A percentile compares a stretch with the other conserved stretches of the same genome.
phyloP scores from a whole-genome alignment of 2,797 vertebrate species.

The Rhadinocentrus ornatus region DNA sequence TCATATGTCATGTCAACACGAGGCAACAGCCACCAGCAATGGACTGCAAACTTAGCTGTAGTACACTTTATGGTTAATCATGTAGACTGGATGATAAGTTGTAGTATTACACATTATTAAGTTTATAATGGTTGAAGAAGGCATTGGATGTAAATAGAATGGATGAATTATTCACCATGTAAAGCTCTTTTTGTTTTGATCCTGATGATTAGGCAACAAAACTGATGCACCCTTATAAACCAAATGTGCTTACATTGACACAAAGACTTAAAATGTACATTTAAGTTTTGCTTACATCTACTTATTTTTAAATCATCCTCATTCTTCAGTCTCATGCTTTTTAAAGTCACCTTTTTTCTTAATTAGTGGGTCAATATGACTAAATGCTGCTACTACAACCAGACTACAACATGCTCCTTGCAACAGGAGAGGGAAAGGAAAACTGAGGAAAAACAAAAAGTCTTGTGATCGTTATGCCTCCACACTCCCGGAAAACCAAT shows the following conservation, averaged over 20 bases:
- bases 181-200: slow-evolving; percentile 19
- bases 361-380: background rate
- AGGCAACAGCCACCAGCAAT: slow-evolving; percentile 11
- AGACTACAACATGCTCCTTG: background rate
- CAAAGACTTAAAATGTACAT: slow-evolving; percentile 3
- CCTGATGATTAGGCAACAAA: slow-evolving; percentile 4
- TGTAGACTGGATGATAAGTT: slow-evolving; percentile 5
- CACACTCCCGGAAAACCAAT: slow-evolving; percentile 60
- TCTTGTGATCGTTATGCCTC: slow-evolving; percentile 39
- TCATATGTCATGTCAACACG: slow-evolving; percentile 40
- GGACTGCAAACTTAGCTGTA: slow-evolving; percentile 26
- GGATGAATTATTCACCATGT: slow-evolving; percentile 1
- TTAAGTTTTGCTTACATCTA: slow-evolving; percentile 24
- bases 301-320: slow-evolving; percentile 5
- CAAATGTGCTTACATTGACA: slow-evolving; percentile 13
- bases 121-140: background rate
- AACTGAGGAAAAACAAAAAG: slow-evolving; percentile 37
- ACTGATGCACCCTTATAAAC: slow-evolving; percentile 15
- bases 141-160: background rate
- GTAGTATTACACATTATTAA: background rate
- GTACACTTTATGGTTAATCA: slow-evolving; percentile 22
- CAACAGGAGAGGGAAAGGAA: slow-evolving; percentile 28
- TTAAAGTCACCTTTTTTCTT: slow-evolving; percentile 23
- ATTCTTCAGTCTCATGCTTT: slow-evolving; percentile 11
- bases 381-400: slow-evolving; percentile 19